These are phyloP conservation scores for Apotomis betuletana DNA, from an alignment of 2,888 invertebrate species.

Conservation along the genomic window DNA sequence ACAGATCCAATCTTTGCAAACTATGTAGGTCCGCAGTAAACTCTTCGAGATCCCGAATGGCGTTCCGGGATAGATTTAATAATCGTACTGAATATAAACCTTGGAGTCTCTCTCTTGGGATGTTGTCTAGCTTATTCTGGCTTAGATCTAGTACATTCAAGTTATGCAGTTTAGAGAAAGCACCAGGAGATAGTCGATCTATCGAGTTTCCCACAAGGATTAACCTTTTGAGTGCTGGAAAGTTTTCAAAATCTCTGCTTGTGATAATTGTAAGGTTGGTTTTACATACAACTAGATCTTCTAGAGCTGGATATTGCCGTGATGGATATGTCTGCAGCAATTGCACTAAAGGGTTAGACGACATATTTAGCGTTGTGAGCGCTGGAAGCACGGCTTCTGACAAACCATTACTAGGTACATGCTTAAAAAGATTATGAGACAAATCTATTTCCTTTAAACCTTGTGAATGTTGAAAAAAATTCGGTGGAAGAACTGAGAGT, in stretches of 20 bases:
- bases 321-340: slow-evolving; percentile 88
- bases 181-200: slow-evolving; percentile 91
- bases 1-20: slow-evolving; percentile 91
- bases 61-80: slow-evolving; percentile 93
- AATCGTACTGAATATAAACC: slow-evolving; percentile 88
- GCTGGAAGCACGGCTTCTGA: slow-evolving; percentile 89
- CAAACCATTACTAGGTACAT: slow-evolving; percentile 90
- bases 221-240: slow-evolving; percentile 89
- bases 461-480: slow-evolving; percentile 90
- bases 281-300: slow-evolving; percentile 90
- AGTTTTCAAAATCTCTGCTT: slow-evolving; percentile 93
- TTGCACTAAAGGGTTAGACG: slow-evolving; percentile 90
- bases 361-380: slow-evolving; percentile 90
- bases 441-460: slow-evolving; percentile 89
- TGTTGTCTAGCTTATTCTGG: slow-evolving; percentile 90
- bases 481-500: slow-evolving; percentile 89
- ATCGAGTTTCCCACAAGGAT: slow-evolving; percentile 89
- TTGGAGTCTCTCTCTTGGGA: slow-evolving; percentile 93
- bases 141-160: slow-evolving; percentile 91
- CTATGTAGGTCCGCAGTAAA: slow-evolving; percentile 90
- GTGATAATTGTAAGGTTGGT: slow-evolving; percentile 93
- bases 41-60: slow-evolving; percentile 90
- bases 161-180: slow-evolving; percentile 90
- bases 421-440: slow-evolving; percentile 90
- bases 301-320: slow-evolving; percentile 89